Percentiles rank a stretch among this genome's conserved stretches.
Evolutionary conservation across 2,888 invertebrate species (phyloP).

Genomic region (Apamea sordens): DNA sequence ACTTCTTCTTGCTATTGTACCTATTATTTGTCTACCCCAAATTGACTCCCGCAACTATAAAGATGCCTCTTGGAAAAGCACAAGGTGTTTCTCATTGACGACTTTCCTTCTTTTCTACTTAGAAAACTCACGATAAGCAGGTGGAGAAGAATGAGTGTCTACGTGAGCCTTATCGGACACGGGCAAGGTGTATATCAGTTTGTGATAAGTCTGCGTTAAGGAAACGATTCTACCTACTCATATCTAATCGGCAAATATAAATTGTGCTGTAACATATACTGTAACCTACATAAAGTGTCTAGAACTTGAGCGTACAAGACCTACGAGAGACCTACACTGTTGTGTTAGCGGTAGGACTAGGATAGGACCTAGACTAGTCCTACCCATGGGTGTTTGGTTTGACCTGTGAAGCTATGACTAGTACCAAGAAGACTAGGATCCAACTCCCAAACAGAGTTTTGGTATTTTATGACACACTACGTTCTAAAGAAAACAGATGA

Average conservation of each 20-base stretch:
- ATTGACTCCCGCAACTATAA: background rate
- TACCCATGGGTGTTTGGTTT: background rate
- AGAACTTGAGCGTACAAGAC: background rate
- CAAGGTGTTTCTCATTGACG: background rate
- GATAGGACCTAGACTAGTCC: background rate
- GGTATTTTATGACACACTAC: background rate
- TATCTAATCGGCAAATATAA: slow-evolving; percentile 16
- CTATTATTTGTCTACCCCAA: background rate
- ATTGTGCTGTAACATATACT: background rate
- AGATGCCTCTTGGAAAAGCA: background rate
- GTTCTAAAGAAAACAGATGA: slow-evolving; percentile 16
- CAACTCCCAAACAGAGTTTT: background rate
- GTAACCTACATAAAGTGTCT: background rate
- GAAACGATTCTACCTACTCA: slow-evolving; percentile 7
- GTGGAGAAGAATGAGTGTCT: background rate
- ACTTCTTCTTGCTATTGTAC: background rate
- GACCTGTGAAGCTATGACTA: background rate
- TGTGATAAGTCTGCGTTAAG: slow-evolving; percentile 25
- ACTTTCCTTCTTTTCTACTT: background rate
- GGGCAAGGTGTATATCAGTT: slow-evolving; percentile 18
- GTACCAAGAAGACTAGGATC: too few species aligned
- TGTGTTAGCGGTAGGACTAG: background rate
- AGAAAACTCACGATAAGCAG: background rate
- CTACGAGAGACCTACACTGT: background rate
- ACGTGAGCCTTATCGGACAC: slow-evolving; percentile 16